Evolutionary conservation across 1,140 invertebrate species (phyloP).

Genomic region (Drosophila aff.): DNA sequence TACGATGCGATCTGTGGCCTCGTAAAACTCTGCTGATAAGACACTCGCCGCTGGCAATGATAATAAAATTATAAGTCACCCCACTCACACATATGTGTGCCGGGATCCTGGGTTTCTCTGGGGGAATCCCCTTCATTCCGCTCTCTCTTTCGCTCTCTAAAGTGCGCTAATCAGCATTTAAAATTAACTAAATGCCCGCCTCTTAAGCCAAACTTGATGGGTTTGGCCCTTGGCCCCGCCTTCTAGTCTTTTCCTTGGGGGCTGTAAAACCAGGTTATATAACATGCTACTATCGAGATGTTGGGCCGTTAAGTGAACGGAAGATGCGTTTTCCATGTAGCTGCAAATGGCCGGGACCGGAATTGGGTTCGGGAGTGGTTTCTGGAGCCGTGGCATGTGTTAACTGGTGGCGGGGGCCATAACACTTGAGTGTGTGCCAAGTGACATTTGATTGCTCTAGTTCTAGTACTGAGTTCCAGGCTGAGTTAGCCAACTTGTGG

Average conservation of each 20-base stretch:
- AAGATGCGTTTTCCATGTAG: slow-evolving; percentile 74
- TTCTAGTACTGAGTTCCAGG: not conserved
- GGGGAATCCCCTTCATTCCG: not conserved
- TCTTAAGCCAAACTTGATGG: slow-evolving; percentile 68
- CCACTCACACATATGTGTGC: slow-evolving; percentile 49
- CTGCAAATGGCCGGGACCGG: slow-evolving; percentile 27
- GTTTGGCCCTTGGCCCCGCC: slow-evolving; percentile 31
- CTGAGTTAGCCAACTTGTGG: not conserved
- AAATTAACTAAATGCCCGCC: slow-evolving; percentile 79
- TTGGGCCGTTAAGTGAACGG: slow-evolving; percentile 43
- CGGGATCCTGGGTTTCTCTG: slow-evolving; percentile 23
- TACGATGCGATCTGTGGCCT: slow-evolving; percentile 68
- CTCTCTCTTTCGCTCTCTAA: slow-evolving; percentile 56
- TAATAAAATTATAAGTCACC: slow-evolving; percentile 85
- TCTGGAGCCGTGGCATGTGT: slow-evolving; percentile 33
- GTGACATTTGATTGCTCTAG: slow-evolving; percentile 40
- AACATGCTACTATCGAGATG: slow-evolving; percentile 1
- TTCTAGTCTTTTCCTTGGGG: slow-evolving; percentile 7
- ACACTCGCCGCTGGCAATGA: slow-evolving; percentile 76
- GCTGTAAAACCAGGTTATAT: slow-evolving; percentile 54
- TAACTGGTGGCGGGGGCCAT: slow-evolving; percentile 22
- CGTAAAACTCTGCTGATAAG: slow-evolving; percentile 79
- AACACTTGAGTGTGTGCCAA: slow-evolving; percentile 36
- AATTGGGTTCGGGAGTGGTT: not conserved
- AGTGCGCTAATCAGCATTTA: slow-evolving; percentile 81